Base-by-base conservation (phyloP, 1,140 invertebrate species). In the Leucophenga varia region DNA sequence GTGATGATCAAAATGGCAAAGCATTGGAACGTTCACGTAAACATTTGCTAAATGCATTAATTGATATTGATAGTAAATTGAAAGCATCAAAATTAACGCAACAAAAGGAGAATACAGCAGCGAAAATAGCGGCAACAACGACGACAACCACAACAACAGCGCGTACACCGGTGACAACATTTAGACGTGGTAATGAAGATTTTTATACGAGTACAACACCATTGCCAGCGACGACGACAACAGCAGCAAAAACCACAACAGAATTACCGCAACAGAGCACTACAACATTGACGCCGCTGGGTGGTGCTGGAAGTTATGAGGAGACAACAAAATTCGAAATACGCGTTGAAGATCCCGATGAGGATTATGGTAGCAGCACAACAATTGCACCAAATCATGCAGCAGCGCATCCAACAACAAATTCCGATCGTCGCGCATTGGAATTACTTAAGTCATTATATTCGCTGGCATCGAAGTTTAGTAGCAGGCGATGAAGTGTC, bases 401-500 rank as follows among this genome's bases (percentile, higher is more conserved):
- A 42, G 43, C 55, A 17, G 57, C 63, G 43, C 58, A 63, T 40
- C 31, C 47, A 31, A 51, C 44, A 14, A 47, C 59, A 32, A 58
- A 56, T 42, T 85, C 88, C 9, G 89, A 91, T 63, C 82, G 81
- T 3, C 80, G 89, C 70, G 89, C 89, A 2, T 76, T 91, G 47
- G 88, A 91, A 74, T 77, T 91, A 53, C 79, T 91, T 56, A 85
- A 87, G 76, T 89, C 89, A 47, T 78, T 91, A 41, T 91, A 91
- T 76, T 84, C 85, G 44, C 84, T 91, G 65, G 89, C 89, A 35
- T 86, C 89, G 10, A 85, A 86, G 77, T 90, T 75, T 36, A 72
- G 64, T 47, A 72, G 72, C 56, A 68, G 67, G 57, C 69, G 72
- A 59, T 74, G 71, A 59, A 50, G 40, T 41, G 30, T 46, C 43